Evolutionary conservation across 2,113 vertebrate genomes (phyloP), one percentile per base, ranked within the genome.

Genomic region (Holacanthus passer): DNA sequence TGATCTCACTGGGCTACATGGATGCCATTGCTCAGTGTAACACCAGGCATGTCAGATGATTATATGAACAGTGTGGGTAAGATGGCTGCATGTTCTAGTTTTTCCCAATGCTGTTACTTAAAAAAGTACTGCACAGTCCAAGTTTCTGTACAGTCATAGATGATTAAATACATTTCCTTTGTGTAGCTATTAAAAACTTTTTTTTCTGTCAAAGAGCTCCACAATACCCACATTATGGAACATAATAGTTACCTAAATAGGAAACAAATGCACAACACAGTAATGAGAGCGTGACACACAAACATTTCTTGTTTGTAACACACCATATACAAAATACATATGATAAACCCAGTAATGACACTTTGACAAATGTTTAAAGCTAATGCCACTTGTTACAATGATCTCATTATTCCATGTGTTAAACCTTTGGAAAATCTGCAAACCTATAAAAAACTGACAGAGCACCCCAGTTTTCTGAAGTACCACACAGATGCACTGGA

Each of bases 111-210:
- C 24, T 29, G 24, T 35, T 24, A 0, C 50, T 69, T 56, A 41
- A 71, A 70, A 20, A 39, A 13, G 4, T 41, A 29, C 6, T 5
- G 7, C 27, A 47, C 16, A 10, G 55, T 43, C 9, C n/a, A 41
- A 29, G 24, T 37, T 7, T 22, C 37, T 14, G 17, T 14, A 32
- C 55, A 73, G 12, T 12, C 7, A 47, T 9, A 12, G n/a, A n/a
- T n/a, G n/a, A n/a, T n/a, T n/a, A n/a, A n/a, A n/a, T n/a, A n/a
- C 27, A 59, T 35, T 47, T 73, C 47, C 37, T 58, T 45, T 45
- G 19, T 22, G 37, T 53, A 19, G 45, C n/a, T 13, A 52, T 68
- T 35, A 35, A 67, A 2, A 20, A 22, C 32, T 9, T 24, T 19
- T 7, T 17, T 1, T 24, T 20, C n/a, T n/a, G n/a, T n/a, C n/a